These are phyloP conservation scores for Xylocopa sonorina DNA, from an alignment of 1,140 invertebrate genomes.

Conservation along the genomic window DNA sequence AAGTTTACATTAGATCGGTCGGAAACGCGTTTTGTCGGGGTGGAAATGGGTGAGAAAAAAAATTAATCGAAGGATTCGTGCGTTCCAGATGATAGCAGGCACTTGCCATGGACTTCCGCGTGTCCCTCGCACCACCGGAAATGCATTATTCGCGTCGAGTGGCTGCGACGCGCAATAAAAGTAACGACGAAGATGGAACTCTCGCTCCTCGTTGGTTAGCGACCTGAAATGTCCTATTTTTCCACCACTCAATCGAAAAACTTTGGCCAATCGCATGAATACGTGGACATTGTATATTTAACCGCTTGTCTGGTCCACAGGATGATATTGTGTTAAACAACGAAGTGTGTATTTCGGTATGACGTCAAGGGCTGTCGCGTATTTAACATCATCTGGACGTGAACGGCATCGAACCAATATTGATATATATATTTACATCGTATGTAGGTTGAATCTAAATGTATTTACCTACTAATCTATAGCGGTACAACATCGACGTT, in stretches of 20 bases:
- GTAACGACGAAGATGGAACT: conserved; percentile 30
- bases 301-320: background rate
- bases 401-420: no score
- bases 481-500: no score
- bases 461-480: no score
- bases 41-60: background rate
- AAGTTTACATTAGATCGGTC: conserved; percentile 51
- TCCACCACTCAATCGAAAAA: conserved; percentile 30
- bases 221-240: conserved; percentile 10
- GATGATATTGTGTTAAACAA: background rate
- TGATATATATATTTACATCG: no score
- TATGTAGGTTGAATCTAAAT: no score
- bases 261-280: background rate
- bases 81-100: conserved; percentile 36
- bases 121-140: conserved; percentile 7
- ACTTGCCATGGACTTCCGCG: conserved; percentile 14
- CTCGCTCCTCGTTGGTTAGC: conserved; percentile 26
- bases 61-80: conserved; percentile 23
- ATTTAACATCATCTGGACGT: no score
- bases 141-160: conserved; percentile 16
- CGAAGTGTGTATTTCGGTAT: no score
- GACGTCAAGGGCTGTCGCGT: background rate
- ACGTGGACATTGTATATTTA: no score
- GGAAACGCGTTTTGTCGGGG: background rate
- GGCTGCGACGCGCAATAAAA: conserved; percentile 8